A percentile compares a stretch with the other conserved stretches of the same genome.
Conservation (phyloP, 2,888 invertebrate species). For the Drosophila planitibia region DNA sequence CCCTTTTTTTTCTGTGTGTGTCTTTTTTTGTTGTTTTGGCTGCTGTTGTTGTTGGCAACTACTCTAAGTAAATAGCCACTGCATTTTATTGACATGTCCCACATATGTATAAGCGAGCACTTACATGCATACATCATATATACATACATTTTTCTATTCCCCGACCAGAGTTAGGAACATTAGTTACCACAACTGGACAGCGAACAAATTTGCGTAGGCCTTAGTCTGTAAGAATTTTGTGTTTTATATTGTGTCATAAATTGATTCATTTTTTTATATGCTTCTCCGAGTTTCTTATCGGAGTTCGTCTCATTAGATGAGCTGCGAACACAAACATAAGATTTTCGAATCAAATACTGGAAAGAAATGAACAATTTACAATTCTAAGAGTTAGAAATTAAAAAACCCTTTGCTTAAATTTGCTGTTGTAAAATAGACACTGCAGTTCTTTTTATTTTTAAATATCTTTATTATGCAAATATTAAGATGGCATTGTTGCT, state of each 20-base stretch:
- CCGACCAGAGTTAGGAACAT: background rate
- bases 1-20: slow-evolving; percentile 17
- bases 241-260: slow-evolving; percentile 16
- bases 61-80: slow-evolving; percentile 39
- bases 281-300: slow-evolving; percentile 26
- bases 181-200: background rate
- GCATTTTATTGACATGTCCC: slow-evolving; percentile 42
- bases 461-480: background rate
- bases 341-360: background rate
- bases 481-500: background rate
- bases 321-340: background rate
- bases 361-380: background rate
- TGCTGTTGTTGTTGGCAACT: slow-evolving; percentile 40
- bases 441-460: background rate
- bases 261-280: slow-evolving; percentile 1
- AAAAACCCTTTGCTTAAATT: background rate
- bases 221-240: background rate
- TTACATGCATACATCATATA: background rate
- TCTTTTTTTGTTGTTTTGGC: slow-evolving; percentile 9
- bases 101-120: background rate
- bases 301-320: slow-evolving; percentile 5
- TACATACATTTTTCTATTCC: background rate
- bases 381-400: background rate
- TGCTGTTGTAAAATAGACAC: background rate
- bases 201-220: background rate